These are phyloP conservation scores for Tetragonisca angustula DNA, from an alignment of 2,888 invertebrate species.

Conservation along the genomic window DNA sequence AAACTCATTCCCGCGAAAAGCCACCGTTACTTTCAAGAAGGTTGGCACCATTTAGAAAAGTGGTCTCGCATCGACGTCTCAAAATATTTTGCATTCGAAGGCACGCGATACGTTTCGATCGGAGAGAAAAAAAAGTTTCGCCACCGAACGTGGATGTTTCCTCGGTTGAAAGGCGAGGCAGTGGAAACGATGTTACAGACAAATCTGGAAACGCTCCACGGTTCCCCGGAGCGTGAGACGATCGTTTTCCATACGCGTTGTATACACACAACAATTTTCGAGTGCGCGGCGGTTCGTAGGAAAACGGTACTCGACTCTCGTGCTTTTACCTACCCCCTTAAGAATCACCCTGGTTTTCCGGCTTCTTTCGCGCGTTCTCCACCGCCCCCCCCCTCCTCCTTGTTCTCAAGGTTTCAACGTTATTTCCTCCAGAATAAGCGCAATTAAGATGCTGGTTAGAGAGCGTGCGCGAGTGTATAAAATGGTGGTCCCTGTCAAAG, in stretches of 20 bases:
- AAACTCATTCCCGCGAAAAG: too few species aligned
- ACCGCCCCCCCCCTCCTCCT: slow-evolving; percentile 16
- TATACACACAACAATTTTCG: slow-evolving; percentile 35
- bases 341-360: slow-evolving; percentile 44
- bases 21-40: too few species aligned
- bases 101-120: too few species aligned
- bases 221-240: slow-evolving; percentile 22
- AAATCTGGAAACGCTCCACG: slow-evolving; percentile 14
- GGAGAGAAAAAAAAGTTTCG: not conserved
- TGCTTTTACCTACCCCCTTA: slow-evolving; percentile 31
- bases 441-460: slow-evolving; percentile 64
- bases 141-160: not conserved
- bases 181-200: not conserved
- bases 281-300: slow-evolving; percentile 8
- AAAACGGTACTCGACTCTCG: slow-evolving; percentile 29
- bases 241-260: slow-evolving; percentile 26
- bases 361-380: slow-evolving; percentile 53
- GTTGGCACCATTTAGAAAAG: too few species aligned
- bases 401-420: slow-evolving; percentile 51
- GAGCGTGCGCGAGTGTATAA: not conserved
- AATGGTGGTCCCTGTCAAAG: slow-evolving; percentile 16
- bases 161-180: not conserved
- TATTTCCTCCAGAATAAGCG: slow-evolving; percentile 61
- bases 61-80: too few species aligned
- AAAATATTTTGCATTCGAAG: too few species aligned